Evolutionary conservation across 2,113 vertebrate species (phyloP).

Genomic region (Gnathonemus longibarbis): DNA sequence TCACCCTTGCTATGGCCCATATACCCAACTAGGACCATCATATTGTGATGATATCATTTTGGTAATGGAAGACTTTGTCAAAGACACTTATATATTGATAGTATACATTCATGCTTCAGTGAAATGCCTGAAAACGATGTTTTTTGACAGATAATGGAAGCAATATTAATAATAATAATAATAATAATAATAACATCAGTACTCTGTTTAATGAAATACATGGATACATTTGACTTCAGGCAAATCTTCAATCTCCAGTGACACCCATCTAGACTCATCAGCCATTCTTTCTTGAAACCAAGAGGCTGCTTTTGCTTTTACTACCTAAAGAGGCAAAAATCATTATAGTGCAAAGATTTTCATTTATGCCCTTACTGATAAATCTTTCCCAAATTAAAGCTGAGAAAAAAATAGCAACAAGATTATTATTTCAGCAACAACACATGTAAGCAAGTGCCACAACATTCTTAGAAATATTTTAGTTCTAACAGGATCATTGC

Average conservation of each 20-base stretch:
- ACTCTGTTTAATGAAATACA: not conserved
- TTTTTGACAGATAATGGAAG: not conserved
- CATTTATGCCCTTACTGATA: not conserved
- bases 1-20: not conserved
- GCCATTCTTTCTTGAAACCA: not conserved
- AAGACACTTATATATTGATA: constrained; percentile 32
- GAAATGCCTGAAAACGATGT: not conserved
- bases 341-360: not conserved
- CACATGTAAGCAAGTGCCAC: constrained; percentile 45
- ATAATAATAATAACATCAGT: too few relatives aligned
- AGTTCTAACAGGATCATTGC: constrained; percentile 57
- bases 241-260: not conserved
- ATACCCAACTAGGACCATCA: constrained; percentile 11
- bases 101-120: not conserved
- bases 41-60: constrained; percentile 31
- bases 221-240: not conserved
- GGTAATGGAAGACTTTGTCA: constrained; percentile 58
- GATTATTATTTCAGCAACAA: constrained; percentile 21
- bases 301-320: not conserved
- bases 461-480: constrained; percentile 47
- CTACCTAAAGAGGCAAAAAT: not conserved
- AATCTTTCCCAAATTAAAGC: not conserved
- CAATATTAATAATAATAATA: not conserved
- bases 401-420: constrained; percentile 18
- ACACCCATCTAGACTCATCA: not conserved